These are phyloP conservation scores for Sparus aurata DNA, from an alignment of 2,797 vertebrate genomes.

Conservation along the genomic window DNA sequence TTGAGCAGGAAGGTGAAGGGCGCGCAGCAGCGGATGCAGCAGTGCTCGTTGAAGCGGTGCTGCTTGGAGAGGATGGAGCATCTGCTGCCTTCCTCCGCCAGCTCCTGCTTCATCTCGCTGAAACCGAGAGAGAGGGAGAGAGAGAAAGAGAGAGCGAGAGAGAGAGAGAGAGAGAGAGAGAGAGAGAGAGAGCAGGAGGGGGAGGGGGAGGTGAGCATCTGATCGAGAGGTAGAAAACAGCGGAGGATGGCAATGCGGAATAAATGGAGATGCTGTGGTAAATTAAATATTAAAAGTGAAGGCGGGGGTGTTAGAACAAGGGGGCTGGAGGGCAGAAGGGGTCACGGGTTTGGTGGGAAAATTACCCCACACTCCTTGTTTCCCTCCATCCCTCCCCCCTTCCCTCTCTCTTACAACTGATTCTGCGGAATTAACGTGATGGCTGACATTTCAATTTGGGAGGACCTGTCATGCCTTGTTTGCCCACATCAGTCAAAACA, in stretches of 20 bases:
- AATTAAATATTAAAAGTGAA: slow-evolving; percentile 74
- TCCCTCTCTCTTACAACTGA: slow-evolving; percentile 29
- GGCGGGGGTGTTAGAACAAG: slow-evolving; percentile 37
- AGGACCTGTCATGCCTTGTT: slow-evolving; percentile 65
- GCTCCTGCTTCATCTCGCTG: slow-evolving; percentile 96
- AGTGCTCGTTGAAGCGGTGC: slow-evolving; percentile 94
- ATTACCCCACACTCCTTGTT: background rate
- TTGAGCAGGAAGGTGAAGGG: slow-evolving; percentile 97
- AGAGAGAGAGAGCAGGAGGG: slow-evolving; percentile 11
- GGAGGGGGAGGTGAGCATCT: slow-evolving; percentile 64
- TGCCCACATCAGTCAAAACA: slow-evolving; percentile 55
- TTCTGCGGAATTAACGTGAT: slow-evolving; percentile 73
- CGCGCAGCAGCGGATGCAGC: slow-evolving; percentile 96
- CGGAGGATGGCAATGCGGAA: slow-evolving; percentile 60
- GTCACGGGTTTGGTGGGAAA: slow-evolving; percentile 49
- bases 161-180: slow-evolving; percentile 24
- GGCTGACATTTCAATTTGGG: slow-evolving; percentile 78
- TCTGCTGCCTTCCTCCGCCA: slow-evolving; percentile 95
- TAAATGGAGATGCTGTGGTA: slow-evolving; percentile 71
- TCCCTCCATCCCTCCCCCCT: background rate
- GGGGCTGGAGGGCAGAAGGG: slow-evolving; percentile 16
- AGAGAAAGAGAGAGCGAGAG: slow-evolving; percentile 24
- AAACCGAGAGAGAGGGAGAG: slow-evolving; percentile 44
- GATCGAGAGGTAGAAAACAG: slow-evolving; percentile 65
- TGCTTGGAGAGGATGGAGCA: slow-evolving; percentile 95